Base-by-base conservation (phyloP, 1,140 invertebrate species). In the Chironomus striatipennis region DNA sequence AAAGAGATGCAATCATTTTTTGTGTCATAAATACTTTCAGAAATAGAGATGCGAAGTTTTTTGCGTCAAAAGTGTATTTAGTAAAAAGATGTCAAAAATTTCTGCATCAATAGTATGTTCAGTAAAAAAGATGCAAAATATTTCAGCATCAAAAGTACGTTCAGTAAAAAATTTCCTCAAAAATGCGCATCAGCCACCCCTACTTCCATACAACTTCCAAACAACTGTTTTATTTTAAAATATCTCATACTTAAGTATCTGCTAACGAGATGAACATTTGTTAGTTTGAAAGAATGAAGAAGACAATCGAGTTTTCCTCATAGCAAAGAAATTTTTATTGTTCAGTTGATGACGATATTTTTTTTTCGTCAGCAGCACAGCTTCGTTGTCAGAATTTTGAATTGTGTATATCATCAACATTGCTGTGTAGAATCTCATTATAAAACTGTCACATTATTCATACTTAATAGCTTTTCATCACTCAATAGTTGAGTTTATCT, bases 371-470 rank as follows among this genome's bases (percentile, higher is more conserved):
- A 57, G 43, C 43, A 47, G 47, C 47, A 57, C n/a, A 34, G 24
- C 24, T 34, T 34, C 24, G 24, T 34, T 34, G 24, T 34, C 24
- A 34, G 24, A 34, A n/a, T 57, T 57, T 57, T 57, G 47, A 57
- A 57, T 57, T 57, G 47, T 57, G 47, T 57, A 57, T 57, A 57
- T n/a, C 47, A 57, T 57, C 47, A 57, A n/a, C 24, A 34, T 57
- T n/a, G n/a, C 47, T n/a, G n/a, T n/a, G 12, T n/a, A 12, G 47
- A 57, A 57, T 57, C 47, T 57, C 47, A 57, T 57, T 57, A 57
- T 57, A n/a, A 57, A 57, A 57, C 47, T 57, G 47, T 57, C 47
- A 57, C 47, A 57, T 57, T 57, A 57, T 57, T 57, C 47, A 57
- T 57, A n/a, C 47, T 57, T 57, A n/a, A n/a, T 57, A 57, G n/a